Evolutionary conservation across 2,113 vertebrate genomes (phyloP).

Genomic region (Daubentonia madagascariensis): DNA sequence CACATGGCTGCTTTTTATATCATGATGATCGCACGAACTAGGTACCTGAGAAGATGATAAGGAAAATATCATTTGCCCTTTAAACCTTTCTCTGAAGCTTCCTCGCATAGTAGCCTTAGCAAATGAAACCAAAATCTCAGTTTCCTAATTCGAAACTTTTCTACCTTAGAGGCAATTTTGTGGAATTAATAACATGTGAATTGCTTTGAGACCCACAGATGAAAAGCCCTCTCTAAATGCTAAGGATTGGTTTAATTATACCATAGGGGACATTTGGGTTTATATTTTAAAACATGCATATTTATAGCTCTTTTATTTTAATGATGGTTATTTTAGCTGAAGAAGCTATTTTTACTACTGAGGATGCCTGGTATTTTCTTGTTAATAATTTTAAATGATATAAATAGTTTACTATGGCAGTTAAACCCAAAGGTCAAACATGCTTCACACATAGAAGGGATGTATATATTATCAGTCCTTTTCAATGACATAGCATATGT

Average conservation of each 20-base stretch:
- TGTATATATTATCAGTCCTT: background rate
- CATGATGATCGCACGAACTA: background rate
- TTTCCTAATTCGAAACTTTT: slow-evolving; percentile 48
- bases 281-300: slow-evolving; percentile 63
- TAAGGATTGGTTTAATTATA: slow-evolving; percentile 65
- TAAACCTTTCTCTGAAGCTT: background rate
- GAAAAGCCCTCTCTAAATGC: slow-evolving; percentile 60
- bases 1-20: background rate
- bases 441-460: slow-evolving; percentile 9
- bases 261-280: slow-evolving; percentile 59
- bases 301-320: slow-evolving; percentile 73
- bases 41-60: background rate
- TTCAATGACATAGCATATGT: background rate
- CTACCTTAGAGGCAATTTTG: slow-evolving; percentile 42
- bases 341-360: slow-evolving; percentile 63
- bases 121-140: slow-evolving; percentile 34
- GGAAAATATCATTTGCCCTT: slow-evolving; percentile 7
- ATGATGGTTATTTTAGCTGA: slow-evolving; percentile 66
- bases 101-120: background rate
- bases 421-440: slow-evolving; percentile 63
- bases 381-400: slow-evolving; percentile 58
- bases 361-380: slow-evolving; percentile 58
- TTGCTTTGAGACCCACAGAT: slow-evolving; percentile 53
- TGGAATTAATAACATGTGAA: slow-evolving; percentile 61
- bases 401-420: slow-evolving; percentile 45